Evolutionary conservation across 2,888 invertebrate genomes (phyloP).

Genomic region (Epistrophella euchroma): DNA sequence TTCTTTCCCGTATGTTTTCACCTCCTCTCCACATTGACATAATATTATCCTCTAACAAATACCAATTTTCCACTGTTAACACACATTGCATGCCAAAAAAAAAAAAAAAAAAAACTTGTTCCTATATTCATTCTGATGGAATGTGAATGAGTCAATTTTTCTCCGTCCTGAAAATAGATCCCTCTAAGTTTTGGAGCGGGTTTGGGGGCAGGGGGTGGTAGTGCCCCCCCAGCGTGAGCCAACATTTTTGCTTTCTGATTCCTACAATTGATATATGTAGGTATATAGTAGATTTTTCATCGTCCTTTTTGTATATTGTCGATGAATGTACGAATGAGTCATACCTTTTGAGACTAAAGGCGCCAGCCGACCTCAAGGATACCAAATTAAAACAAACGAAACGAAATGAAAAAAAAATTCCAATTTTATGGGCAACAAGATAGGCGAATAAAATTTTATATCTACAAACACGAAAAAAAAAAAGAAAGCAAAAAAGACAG

Average conservation of each 20-base stretch:
- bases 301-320: conserved; percentile 34
- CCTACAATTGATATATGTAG: conserved; percentile 53
- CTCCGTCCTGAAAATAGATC: conserved; percentile 12
- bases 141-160: conserved; percentile 61
- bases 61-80: conserved; percentile 42
- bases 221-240: conserved; percentile 33
- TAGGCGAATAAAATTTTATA: conserved; percentile 11
- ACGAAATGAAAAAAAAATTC: conserved; percentile 36
- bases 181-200: neutral
- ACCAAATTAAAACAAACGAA: conserved; percentile 39
- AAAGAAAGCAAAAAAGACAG: neutral
- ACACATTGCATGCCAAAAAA: conserved; percentile 45
- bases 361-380: conserved; percentile 73
- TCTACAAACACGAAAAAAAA: neutral
- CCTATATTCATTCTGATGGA: conserved; percentile 33
- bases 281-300: neutral
- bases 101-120: conserved; percentile 19
- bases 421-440: conserved; percentile 50
- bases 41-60: conserved; percentile 12
- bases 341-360: conserved; percentile 57
- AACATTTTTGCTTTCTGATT: conserved; percentile 57
- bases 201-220: neutral
- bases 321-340: conserved; percentile 65
- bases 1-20: neutral
- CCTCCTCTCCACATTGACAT: conserved; percentile 10